Evolutionary conservation across 2,888 invertebrate species (phyloP), one percentile per base, ranked within the genome.

Genomic region (Parnassius smintheus): DNA sequence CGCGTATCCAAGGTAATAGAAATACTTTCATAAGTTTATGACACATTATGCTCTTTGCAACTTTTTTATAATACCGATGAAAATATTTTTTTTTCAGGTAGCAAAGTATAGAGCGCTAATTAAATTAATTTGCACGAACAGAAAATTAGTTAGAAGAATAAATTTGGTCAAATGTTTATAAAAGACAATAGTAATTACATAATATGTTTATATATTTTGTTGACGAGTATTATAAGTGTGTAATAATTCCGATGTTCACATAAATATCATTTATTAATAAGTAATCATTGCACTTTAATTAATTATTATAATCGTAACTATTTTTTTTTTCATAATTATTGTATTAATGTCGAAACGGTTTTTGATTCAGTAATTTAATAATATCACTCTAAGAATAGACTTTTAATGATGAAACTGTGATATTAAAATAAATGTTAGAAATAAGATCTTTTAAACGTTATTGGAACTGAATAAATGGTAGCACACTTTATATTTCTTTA

Each of bases 381-480:
- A 69, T 68, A 63, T 71, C 66, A 64, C 62, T 71, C 63, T 63
- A 64, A 68, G 65, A 68, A 66, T 68, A 65, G 68, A 70, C 68
- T 60, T 67, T 71, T 80, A 75, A 81, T 85, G 86, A 82, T 73
- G 71, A 80, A 84, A 79, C 90, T 90, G 91, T 90, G 91, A 90
- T 90, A 90, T 83, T 89, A 80, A 87, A 78, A 73, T 81, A 85
- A 88, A 86, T 77, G 73, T 82, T 88, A 86, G 81, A 73, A 73
- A 78, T 83, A 79, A 65, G 66, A 61, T 59, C 75, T 85, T 80
- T 82, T 83, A 75, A 70, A 78, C 78, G 82, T 80, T 78, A 81
- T 75, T 80, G 74, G 85, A 82, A 79, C 80, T 80, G 77, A 86
- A 80, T 84, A 86, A 80, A 86, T 75, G 78, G 81, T 73, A 81